phyloP scores from a whole-genome alignment of 2,113 vertebrate species.

The Cichladusa arquata region DNA sequence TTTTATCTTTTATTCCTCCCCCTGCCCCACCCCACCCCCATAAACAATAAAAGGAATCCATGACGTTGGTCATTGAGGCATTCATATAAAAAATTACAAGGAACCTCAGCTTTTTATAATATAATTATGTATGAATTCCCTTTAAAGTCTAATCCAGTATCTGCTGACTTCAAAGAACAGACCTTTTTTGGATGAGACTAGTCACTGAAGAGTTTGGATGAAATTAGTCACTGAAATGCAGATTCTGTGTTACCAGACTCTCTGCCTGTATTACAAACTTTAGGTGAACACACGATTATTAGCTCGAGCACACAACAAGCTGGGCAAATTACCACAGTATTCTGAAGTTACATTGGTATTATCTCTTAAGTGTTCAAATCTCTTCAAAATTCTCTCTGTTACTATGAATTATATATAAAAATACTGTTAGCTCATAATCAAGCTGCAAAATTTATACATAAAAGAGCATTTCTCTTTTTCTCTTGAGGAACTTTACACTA shows the following conservation, averaged over 20 bases:
- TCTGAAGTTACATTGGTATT: not conserved
- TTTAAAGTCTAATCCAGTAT: not conserved
- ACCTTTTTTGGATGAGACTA: not conserved
- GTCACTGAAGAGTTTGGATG: not conserved
- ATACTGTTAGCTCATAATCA: not conserved
- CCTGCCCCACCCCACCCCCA: rapidly evolving
- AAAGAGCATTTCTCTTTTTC: not conserved
- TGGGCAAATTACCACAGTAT: not conserved
- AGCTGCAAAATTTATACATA: not conserved
- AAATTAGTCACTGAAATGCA: not conserved
- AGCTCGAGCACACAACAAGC: not conserved
- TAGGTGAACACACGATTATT: not conserved
- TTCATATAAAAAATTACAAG: not conserved
- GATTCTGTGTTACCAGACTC: not conserved
- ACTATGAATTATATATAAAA: not conserved
- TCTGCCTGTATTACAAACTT: not conserved
- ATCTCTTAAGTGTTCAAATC: not conserved
- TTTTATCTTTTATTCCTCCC: not conserved
- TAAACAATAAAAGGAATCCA: not conserved
- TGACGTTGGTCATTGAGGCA: not conserved
- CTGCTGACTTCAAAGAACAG: not conserved
- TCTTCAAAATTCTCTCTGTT: not conserved
- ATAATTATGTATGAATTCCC: not conserved
- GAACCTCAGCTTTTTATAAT: not conserved
- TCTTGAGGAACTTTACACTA: not conserved